phyloP scores from a whole-genome alignment of 2,888 invertebrate genomes.

The Chloroclystis v-ata region DNA sequence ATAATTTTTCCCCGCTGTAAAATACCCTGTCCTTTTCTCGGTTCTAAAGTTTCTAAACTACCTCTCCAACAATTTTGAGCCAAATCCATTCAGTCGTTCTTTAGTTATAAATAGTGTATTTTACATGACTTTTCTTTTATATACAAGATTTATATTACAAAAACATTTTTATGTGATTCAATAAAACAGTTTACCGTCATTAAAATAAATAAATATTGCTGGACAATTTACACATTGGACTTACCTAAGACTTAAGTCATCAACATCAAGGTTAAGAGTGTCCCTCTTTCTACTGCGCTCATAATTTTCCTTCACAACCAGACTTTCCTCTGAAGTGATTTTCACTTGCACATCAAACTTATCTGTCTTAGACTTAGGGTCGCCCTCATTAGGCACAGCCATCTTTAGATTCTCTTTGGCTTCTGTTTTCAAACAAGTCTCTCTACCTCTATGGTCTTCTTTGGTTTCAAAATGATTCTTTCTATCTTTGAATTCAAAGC shows the following conservation, averaged over 20 bases:
- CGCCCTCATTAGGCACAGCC: slow-evolving; percentile 70
- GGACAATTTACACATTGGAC: slow-evolving; percentile 10
- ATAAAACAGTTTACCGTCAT: too few relatives aligned
- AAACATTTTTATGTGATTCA: too few relatives aligned
- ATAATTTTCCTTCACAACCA: slow-evolving; percentile 59
- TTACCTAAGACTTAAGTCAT: slow-evolving; percentile 74
- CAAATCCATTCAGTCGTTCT: too few relatives aligned
- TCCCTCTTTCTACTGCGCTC: slow-evolving; percentile 57
- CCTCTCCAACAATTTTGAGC: too few relatives aligned
- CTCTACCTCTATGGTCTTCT: slow-evolving; percentile 44
- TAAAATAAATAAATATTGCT: too few relatives aligned
- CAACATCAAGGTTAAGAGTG: slow-evolving; percentile 72
- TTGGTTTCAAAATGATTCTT: slow-evolving; percentile 49
- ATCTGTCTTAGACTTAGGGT: slow-evolving; percentile 60
- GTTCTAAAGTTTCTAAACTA: too few relatives aligned
- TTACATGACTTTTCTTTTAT: too few relatives aligned
- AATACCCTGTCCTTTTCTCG: too few relatives aligned
- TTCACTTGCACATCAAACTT: slow-evolving; percentile 73
- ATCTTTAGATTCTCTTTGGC: slow-evolving; percentile 64
- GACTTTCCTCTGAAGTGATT: slow-evolving; percentile 71
- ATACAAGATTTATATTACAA: too few relatives aligned
- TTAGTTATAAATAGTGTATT: too few relatives aligned
- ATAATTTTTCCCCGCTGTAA: too few relatives aligned
- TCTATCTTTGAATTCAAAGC: slow-evolving; percentile 47
- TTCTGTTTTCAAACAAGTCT: slow-evolving; percentile 48